These are phyloP conservation scores for Cherax quadricarinatus DNA, from an alignment of 1,140 invertebrate species.

Conservation along the genomic window DNA sequence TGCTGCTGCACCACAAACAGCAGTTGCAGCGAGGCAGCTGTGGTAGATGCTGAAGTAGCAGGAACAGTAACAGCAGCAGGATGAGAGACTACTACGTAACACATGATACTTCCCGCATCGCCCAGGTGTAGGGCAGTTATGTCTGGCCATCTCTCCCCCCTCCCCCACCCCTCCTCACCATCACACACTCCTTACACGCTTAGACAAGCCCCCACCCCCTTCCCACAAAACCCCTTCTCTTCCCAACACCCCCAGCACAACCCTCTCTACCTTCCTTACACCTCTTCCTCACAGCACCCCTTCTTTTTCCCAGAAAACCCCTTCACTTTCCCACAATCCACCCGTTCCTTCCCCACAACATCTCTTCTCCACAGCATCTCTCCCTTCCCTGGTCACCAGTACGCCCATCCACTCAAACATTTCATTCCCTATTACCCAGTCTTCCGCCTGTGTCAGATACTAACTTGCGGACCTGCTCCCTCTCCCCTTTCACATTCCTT, in stretches of 20 bases:
- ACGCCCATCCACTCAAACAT: no score
- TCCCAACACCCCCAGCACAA: background rate
- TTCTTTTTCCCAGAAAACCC: background rate
- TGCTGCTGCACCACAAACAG: no score
- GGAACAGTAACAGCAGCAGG: background rate
- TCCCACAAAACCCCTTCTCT: background rate
- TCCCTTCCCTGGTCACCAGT: no score
- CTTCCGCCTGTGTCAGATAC: no score
- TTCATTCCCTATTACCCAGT: no score
- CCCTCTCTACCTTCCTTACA: background rate
- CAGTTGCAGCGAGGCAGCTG: no score
- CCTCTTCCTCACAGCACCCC: background rate
- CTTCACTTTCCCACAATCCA: background rate
- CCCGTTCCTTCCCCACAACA: background rate
- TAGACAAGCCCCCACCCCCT: background rate
- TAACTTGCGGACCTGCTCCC: background rate
- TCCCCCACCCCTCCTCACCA: background rate
- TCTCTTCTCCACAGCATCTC: no score
- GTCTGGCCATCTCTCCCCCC: background rate
- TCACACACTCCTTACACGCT: background rate
- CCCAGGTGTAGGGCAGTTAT: constrained; percentile 3
- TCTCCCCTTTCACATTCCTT: background rate
- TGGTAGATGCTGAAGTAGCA: background rate
- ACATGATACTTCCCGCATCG: constrained; percentile 27
- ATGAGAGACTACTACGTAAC: background rate